These are phyloP conservation scores for Agonopterix alstromeriana DNA, from an alignment of 2,888 invertebrate genomes.

Conservation along the genomic window DNA sequence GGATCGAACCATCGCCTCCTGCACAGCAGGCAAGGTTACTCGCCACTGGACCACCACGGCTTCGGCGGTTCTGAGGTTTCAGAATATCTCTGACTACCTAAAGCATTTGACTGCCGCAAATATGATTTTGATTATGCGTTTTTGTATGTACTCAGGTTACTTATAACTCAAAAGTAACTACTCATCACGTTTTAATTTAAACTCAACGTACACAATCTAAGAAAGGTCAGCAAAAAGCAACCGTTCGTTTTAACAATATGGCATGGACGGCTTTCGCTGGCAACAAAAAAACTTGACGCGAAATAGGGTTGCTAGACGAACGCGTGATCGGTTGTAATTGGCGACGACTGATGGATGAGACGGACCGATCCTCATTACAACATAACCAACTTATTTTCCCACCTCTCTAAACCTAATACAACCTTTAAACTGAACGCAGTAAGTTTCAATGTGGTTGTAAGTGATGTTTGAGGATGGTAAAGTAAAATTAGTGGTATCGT, in stretches of 20 bases:
- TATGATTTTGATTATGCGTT: no score
- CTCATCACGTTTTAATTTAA: not conserved
- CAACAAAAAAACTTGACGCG: slow-evolving; percentile 28
- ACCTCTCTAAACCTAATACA: not conserved
- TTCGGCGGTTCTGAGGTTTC: no score
- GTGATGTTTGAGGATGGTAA: not conserved
- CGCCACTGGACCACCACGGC: no score
- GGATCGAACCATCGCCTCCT: no score
- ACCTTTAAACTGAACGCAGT: not conserved
- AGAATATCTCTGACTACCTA: no score
- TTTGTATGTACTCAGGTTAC: not conserved
- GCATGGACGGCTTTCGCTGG: not conserved
- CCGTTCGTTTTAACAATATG: not conserved
- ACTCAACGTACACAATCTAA: not conserved
- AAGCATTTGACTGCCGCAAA: no score
- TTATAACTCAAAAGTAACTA: not conserved
- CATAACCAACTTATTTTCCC: slow-evolving; percentile 24
- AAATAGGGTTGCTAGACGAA: slow-evolving; percentile 58
- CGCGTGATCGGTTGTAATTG: slow-evolving; percentile 69
- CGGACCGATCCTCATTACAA: slow-evolving; percentile 27
- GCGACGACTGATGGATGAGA: slow-evolving; percentile 48
- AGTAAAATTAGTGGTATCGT: slow-evolving; percentile 5
- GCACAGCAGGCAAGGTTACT: no score
- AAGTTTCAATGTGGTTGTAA: not conserved
- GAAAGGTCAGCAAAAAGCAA: no score